A percentile compares a stretch with the other conserved stretches of the same genome.
These are phyloP conservation scores for Hirtodrosophila alboralis DNA, from an alignment of 2,888 invertebrate species.

Conservation along the genomic window DNA sequence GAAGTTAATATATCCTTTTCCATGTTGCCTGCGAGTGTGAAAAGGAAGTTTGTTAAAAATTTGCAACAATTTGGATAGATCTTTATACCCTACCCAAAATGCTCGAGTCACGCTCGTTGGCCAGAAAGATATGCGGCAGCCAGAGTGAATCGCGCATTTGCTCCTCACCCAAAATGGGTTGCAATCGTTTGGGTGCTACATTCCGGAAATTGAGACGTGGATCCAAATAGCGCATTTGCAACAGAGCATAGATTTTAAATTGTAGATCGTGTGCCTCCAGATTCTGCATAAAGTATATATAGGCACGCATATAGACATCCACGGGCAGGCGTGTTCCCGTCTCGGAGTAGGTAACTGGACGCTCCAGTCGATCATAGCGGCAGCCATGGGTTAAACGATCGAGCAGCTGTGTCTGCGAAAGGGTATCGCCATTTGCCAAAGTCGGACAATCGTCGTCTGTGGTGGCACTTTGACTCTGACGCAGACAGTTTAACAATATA, in stretches of 20 bases:
- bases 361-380: slow-evolving; percentile 90
- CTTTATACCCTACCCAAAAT: slow-evolving; percentile 88
- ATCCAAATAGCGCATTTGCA: slow-evolving; percentile 92
- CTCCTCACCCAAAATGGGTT: slow-evolving; percentile 89
- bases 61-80: too few relatives aligned
- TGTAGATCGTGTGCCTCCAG: slow-evolving; percentile 93
- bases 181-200: slow-evolving; percentile 88
- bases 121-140: slow-evolving; percentile 92
- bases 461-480: not conserved
- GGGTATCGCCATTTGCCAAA: slow-evolving; percentile 85
- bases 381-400: slow-evolving; percentile 89
- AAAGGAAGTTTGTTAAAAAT: too few relatives aligned
- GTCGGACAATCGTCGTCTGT: slow-evolving; percentile 84
- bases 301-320: slow-evolving; percentile 90
- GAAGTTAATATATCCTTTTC: slow-evolving; percentile 92
- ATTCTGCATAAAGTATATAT: slow-evolving; percentile 93
- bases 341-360: slow-evolving; percentile 85
- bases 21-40: slow-evolving; percentile 86
- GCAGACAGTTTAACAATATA: slow-evolving; percentile 50
- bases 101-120: slow-evolving; percentile 90
- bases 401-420: slow-evolving; percentile 90
- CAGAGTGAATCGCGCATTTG: slow-evolving; percentile 89
- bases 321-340: slow-evolving; percentile 86
- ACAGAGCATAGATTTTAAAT: slow-evolving; percentile 92
- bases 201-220: slow-evolving; percentile 88